These are phyloP conservation scores for Hypocryptadius cinnamomeus DNA, from an alignment of 2,113 vertebrate genomes.

Conservation along the genomic window DNA sequence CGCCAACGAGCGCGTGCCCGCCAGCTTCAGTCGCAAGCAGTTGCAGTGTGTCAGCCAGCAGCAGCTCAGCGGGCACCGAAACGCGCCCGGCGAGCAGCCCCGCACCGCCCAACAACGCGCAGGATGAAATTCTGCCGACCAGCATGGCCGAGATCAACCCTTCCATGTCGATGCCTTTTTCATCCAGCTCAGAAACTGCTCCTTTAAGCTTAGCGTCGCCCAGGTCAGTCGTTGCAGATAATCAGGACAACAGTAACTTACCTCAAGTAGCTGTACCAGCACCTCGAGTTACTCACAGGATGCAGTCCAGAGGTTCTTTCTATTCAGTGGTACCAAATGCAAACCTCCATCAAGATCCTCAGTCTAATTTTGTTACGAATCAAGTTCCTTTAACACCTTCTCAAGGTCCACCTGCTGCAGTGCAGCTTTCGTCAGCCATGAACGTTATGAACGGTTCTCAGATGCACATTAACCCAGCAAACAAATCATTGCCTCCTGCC, in stretches of 20 bases:
- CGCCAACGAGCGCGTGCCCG: slow-evolving; percentile 18
- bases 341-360: slow-evolving; percentile 81
- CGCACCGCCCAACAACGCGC: slow-evolving; percentile 26
- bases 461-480: slow-evolving; percentile 86
- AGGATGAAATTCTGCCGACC: slow-evolving; percentile 74
- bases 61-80: slow-evolving; percentile 66
- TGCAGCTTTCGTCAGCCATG: slow-evolving; percentile 87
- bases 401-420: slow-evolving; percentile 78
- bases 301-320: slow-evolving; percentile 91
- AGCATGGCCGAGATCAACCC: slow-evolving; percentile 71
- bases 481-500: slow-evolving; percentile 87
- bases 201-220: slow-evolving; percentile 73
- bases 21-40: slow-evolving; percentile 52
- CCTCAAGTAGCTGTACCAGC: slow-evolving; percentile 89
- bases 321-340: slow-evolving; percentile 84
- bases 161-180: slow-evolving; percentile 75
- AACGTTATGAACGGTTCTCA: slow-evolving; percentile 94
- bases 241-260: slow-evolving; percentile 86
- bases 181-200: slow-evolving; percentile 80
- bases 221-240: slow-evolving; percentile 76
- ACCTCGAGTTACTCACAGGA: slow-evolving; percentile 83
- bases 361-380: slow-evolving; percentile 89
- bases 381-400: slow-evolving; percentile 75
- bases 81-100: slow-evolving; percentile 53
- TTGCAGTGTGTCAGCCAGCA: slow-evolving; percentile 66